Percentiles rank a stretch among this genome's conserved stretches.
Evolutionary conservation across 2,888 invertebrate genomes (phyloP).

Genomic region (Lasius fuliginosus): DNA sequence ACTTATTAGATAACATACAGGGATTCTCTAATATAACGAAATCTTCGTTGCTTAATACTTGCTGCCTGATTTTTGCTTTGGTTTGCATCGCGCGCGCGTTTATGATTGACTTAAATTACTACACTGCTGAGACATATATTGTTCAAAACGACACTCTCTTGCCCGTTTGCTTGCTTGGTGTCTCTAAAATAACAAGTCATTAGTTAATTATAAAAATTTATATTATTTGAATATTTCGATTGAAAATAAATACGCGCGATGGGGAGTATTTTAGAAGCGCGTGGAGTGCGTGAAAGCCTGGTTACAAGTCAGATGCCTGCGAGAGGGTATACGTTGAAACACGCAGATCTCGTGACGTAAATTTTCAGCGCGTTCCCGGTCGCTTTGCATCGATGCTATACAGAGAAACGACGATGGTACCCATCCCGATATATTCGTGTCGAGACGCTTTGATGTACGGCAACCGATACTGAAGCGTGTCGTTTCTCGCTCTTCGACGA

Average conservation of each 20-base stretch:
- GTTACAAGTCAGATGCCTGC: neutral
- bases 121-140: neutral
- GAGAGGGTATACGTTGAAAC: neutral
- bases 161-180: neutral
- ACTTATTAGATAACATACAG: neutral
- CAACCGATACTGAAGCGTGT: slow-evolving; percentile 15
- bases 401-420: neutral
- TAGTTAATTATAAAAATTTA: neutral
- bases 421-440: neutral
- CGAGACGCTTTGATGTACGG: slow-evolving; percentile 16
- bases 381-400: neutral
- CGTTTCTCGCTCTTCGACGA: slow-evolving; percentile 20
- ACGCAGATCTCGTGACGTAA: slow-evolving; percentile 7
- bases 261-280: neutral
- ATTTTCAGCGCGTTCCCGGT: slow-evolving; percentile 1
- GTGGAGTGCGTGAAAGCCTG: neutral
- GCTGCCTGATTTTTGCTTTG: neutral
- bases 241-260: neutral
- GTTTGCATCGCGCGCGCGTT: neutral
- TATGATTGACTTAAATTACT: neutral
- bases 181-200: neutral
- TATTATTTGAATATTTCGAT: neutral
- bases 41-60: neutral
- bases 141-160: neutral
- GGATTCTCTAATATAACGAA: neutral